Percentiles rank a stretch among this genome's conserved stretches.
Evolutionary conservation across 92 coral and sea anemone species (phyloP).

Genomic region (Zoanthus sansibaricus): DNA sequence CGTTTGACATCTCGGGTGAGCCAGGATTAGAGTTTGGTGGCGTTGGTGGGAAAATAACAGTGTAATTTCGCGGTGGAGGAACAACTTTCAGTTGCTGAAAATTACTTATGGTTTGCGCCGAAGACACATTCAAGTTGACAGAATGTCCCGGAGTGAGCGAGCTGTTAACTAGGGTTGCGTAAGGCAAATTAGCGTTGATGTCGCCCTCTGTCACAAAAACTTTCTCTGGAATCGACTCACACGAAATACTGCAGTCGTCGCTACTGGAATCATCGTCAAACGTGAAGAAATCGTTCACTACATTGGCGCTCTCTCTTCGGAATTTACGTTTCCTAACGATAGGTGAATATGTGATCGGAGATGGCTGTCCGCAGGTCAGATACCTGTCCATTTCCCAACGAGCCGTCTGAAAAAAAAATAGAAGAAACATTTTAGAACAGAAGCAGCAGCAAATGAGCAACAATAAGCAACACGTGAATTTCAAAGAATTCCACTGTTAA

Average conservation of each 20-base stretch:
- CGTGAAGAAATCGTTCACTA: slow-evolving; percentile 94
- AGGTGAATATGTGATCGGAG: slow-evolving; percentile 88
- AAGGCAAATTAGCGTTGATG: slow-evolving; percentile 43
- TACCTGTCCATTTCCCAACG: slow-evolving; percentile 97
- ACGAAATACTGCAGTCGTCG: slow-evolving; percentile 65
- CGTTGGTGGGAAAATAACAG: slow-evolving; percentile 95
- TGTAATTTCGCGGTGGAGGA: slow-evolving; percentile 89
- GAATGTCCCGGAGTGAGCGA: slow-evolving; percentile 50
- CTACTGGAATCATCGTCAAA: slow-evolving; percentile 88
- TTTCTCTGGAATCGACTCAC: slow-evolving; percentile 71
- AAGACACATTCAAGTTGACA: slow-evolving; percentile 40
- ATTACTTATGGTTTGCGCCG: slow-evolving; percentile 36
- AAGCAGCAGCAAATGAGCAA: slow-evolving; percentile 44
- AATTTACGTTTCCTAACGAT: slow-evolving; percentile 90
- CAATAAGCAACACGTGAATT: background rate
- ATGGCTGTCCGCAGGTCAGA: slow-evolving; percentile 79
- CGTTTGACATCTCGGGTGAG: slow-evolving; percentile 91
- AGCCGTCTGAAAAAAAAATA: slow-evolving; percentile 61
- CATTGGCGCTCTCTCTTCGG: slow-evolving; percentile 99
- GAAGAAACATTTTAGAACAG: slow-evolving; percentile 8
- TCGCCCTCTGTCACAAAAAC: slow-evolving; percentile 75
- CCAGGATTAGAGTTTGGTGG: slow-evolving; percentile 99
- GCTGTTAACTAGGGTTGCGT: slow-evolving; percentile 57
- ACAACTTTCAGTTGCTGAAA: slow-evolving; percentile 79
- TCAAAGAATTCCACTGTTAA: background rate